Evolutionary conservation across 2,888 invertebrate genomes (phyloP).

Genomic region (Trisateles emortualis): DNA sequence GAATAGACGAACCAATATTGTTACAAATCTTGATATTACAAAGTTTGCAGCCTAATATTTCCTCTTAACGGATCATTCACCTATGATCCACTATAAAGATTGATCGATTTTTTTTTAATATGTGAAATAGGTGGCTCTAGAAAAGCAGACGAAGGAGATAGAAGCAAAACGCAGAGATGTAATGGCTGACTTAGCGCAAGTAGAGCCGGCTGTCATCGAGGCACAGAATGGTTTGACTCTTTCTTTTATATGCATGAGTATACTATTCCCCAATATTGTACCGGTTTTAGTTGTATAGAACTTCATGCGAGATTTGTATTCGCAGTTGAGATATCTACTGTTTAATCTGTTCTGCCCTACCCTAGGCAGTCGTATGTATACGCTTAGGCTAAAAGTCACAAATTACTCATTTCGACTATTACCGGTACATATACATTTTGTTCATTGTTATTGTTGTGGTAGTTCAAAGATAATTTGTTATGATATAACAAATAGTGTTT

Average conservation of each 20-base stretch:
- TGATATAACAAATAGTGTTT: constrained; percentile 26
- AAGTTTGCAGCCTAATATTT: too few species aligned
- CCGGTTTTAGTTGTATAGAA: constrained; percentile 23
- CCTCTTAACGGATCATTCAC: too few species aligned
- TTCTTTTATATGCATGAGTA: constrained; percentile 51
- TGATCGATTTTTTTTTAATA: neutral
- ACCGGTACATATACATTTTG: constrained; percentile 1
- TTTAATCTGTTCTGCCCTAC: neutral
- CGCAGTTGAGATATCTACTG: neutral
- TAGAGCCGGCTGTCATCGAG: constrained; percentile 99
- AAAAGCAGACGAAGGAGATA: constrained; percentile 97
- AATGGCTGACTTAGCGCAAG: constrained; percentile 98
- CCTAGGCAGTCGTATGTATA: too few species aligned
- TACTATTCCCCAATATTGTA: constrained; percentile 24
- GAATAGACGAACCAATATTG: too few species aligned
- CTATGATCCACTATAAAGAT: too few species aligned
- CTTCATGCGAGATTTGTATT: neutral
- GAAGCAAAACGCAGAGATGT: constrained; percentile 97
- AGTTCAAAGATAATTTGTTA: constrained; percentile 19
- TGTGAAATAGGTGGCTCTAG: constrained; percentile 86
- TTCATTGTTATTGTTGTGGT: constrained; percentile 18
- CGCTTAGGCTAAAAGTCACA: neutral
- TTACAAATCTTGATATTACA: too few species aligned
- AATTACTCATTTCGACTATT: neutral
- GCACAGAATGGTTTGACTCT: constrained; percentile 95